Evolutionary conservation across 1,140 invertebrate genomes (phyloP).

Genomic region (Ceratina japonica): DNA sequence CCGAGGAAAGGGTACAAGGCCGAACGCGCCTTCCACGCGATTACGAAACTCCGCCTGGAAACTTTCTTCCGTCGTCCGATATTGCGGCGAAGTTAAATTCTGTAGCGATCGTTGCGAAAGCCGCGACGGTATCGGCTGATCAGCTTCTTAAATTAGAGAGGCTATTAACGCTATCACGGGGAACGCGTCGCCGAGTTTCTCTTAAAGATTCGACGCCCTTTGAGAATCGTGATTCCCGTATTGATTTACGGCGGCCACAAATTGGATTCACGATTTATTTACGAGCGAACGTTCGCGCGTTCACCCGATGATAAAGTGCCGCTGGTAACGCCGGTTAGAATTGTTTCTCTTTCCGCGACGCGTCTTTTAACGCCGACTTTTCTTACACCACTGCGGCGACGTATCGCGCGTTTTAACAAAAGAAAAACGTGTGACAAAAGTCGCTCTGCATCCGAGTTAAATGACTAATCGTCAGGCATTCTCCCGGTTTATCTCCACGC

Average conservation of each 20-base stretch:
- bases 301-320: slow-evolving; percentile 35
- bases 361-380: neutral
- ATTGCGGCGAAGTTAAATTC: too few species aligned
- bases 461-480: slow-evolving; percentile 1
- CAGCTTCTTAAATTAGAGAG: too few species aligned
- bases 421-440: too few species aligned
- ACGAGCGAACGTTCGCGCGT: slow-evolving; percentile 36
- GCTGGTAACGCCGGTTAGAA: slow-evolving; percentile 30
- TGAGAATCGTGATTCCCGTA: slow-evolving; percentile 48
- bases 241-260: slow-evolving; percentile 51
- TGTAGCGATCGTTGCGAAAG: neutral
- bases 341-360: slow-evolving; percentile 45
- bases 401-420: too few species aligned
- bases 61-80: neutral
- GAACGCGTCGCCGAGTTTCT: slow-evolving; percentile 7
- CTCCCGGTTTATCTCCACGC: neutral
- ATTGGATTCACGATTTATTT: slow-evolving; percentile 56
- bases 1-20: slow-evolving; percentile 10
- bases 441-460: slow-evolving; percentile 24
- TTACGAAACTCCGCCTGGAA: neutral
- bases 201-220: slow-evolving; percentile 34
- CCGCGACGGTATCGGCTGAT: neutral
- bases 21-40: neutral
- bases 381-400: too few species aligned
- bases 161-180: slow-evolving; percentile 4